Percentiles rank a stretch among this genome's conserved stretches.
Evolutionary conservation across 1,140 invertebrate genomes (phyloP).

Genomic region (Hyles vespertilio): DNA sequence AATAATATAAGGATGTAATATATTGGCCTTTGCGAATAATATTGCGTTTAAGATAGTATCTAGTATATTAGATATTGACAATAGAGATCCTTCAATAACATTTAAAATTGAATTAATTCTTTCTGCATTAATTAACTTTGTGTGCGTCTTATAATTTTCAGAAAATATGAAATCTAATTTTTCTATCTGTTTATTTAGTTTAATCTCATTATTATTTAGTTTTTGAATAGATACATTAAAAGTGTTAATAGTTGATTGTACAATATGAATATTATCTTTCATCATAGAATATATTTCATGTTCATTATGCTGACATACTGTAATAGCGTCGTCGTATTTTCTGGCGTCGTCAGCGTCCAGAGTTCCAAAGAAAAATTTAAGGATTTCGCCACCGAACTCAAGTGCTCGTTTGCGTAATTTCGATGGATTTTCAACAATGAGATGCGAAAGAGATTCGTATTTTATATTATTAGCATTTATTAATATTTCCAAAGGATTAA

Average conservation of each 20-base stretch:
- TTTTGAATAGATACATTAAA: constrained; percentile 12
- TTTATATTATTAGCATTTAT: constrained; percentile 11
- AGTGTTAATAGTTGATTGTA: constrained; percentile 14
- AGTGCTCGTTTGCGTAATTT: constrained; percentile 15
- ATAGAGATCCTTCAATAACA: constrained; percentile 24
- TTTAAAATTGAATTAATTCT: constrained; percentile 15
- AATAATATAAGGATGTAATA: constrained; percentile 26
- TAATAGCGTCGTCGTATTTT: constrained; percentile 26
- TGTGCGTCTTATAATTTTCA: constrained; percentile 9
- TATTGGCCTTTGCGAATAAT: constrained; percentile 24
- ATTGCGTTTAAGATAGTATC: constrained; percentile 22
- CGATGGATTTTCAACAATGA: constrained; percentile 9
- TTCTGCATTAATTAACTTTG: constrained; percentile 5
- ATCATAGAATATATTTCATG: constrained; percentile 15
- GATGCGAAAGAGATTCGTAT: constrained; percentile 21
- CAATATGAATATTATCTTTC: constrained; percentile 18
- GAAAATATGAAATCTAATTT: constrained; percentile 13
- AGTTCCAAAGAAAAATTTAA: constrained; percentile 28
- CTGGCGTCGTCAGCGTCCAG: constrained; percentile 4
- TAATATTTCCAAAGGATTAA: constrained; percentile 11
- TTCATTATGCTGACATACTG: constrained; percentile 11
- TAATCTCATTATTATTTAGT: constrained; percentile 21
- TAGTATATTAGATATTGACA: constrained; percentile 20
- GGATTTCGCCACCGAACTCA: constrained; percentile 23
- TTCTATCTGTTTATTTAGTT: constrained; percentile 19